Evolutionary conservation across 2,113 vertebrate species (phyloP), one percentile per base, ranked within the genome.

Genomic region (Percina caprodes): DNA sequence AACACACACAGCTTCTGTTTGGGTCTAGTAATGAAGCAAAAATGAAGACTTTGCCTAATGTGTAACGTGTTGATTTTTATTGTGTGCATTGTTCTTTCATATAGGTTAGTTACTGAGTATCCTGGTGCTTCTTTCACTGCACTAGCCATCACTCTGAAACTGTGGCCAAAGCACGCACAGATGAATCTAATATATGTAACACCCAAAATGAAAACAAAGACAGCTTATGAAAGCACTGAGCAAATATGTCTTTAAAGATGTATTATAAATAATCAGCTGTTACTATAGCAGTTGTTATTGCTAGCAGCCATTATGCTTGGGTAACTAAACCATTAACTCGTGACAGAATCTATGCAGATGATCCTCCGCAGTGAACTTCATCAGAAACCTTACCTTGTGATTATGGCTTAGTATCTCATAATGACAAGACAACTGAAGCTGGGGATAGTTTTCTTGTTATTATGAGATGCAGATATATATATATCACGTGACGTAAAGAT

Each of bases 201-300:
- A 51, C 9, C 10, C 18, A 24, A 16, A 26, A 52, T 62, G 5
- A 46, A 70, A 45, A 24, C 16, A 33, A 52, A n/a, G 18, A 12
- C 19, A 24, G 35, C 7, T 33, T 30, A 16, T 30, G 19, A 39
- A 71, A 59, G 14, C 23, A 24, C 10, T 2, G 6, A 58, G 19
- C 23, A 68, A 55, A 61, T n/a, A 55, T 14, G 39, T 48, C 18
- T 61, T 42, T n/a, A 59, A 49, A 74, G 30, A 63, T 74, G 69
- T 84, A 79, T 63, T 74, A 61, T 55, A 63, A 78, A 60, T 59
- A 18, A 67, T 23, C 23, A 77, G 58, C 12, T 72, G 51, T 19
- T 67, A 30, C 9, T 30, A 30, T 18, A 45, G 67, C 51, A 42
- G 35, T 59, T 51, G 42, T 71, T 78, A 74, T 78, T 83, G 62